phyloP scores from a whole-genome alignment of 2,113 vertebrate species.

The Hipposideros armiger region DNA sequence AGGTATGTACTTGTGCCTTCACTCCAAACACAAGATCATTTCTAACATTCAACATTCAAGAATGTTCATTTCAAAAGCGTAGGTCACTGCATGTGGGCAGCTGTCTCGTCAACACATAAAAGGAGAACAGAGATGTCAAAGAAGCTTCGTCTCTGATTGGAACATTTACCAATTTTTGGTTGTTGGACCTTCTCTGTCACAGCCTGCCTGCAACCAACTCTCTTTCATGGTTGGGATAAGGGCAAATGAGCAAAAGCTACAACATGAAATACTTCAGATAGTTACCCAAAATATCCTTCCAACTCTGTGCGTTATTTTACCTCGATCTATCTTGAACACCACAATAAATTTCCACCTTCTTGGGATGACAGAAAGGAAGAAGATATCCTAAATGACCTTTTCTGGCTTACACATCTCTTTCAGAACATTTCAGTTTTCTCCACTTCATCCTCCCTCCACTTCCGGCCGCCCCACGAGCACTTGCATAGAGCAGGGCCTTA shows the following conservation, averaged over 20 bases:
- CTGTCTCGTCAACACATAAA: background rate
- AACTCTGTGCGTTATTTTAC: background rate
- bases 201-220: background rate
- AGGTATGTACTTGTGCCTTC: background rate
- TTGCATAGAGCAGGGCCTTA: background rate
- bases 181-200: background rate
- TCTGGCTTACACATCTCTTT: background rate
- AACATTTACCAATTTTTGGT: background rate
- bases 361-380: conserved; percentile 41
- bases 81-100: background rate
- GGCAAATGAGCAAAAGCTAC: background rate
- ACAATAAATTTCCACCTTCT: background rate
- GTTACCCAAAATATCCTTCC: background rate
- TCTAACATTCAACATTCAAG: background rate
- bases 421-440: conserved; percentile 44
- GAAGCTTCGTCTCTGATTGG: background rate
- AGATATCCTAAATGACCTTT: conserved; percentile 21
- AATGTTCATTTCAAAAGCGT: background rate
- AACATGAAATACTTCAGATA: background rate
- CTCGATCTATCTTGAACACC: conserved; percentile 12
- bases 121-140: background rate
- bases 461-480: background rate
- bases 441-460: background rate
- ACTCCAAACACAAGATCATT: background rate
- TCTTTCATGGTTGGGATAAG: background rate